Evolutionary conservation across 2,888 invertebrate species (phyloP).

Genomic region (Thelaira solivaga): DNA sequence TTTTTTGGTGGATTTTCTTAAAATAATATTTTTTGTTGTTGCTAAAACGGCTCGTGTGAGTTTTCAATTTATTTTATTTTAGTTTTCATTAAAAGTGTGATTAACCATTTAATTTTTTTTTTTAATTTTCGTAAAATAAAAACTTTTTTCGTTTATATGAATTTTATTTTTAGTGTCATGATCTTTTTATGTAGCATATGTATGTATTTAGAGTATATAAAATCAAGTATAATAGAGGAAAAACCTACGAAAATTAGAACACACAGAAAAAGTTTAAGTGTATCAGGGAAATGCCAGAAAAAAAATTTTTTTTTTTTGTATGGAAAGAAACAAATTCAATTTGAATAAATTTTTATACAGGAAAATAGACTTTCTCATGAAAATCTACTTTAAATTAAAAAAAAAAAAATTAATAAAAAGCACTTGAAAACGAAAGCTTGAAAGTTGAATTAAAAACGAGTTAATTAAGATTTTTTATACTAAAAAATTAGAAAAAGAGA

Average conservation of each 20-base stretch:
- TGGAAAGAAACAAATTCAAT: too few relatives aligned
- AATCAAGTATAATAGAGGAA: not conserved
- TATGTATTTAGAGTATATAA: not conserved
- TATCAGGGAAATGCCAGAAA: not conserved
- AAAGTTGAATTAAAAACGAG: too few relatives aligned
- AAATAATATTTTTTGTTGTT: constrained; percentile 3
- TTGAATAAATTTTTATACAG: too few relatives aligned
- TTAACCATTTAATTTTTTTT: too few relatives aligned
- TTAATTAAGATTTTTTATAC: too few relatives aligned
- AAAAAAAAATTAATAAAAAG: too few relatives aligned
- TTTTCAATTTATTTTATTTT: constrained; percentile 1
- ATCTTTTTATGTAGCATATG: constrained; percentile 38
- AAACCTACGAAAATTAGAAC: constrained; percentile 23
- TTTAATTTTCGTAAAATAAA: not conserved
- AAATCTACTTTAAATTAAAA: too few relatives aligned
- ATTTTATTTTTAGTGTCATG: constrained; percentile 57
- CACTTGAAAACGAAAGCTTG: too few relatives aligned
- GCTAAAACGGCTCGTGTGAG: constrained; percentile 37
- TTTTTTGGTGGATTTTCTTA: constrained; percentile 18
- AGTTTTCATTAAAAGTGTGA: constrained; percentile 6
- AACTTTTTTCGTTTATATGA: not conserved
- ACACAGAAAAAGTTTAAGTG: constrained; percentile 18
- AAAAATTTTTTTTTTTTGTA: constrained; percentile 54
- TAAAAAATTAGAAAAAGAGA: too few relatives aligned
- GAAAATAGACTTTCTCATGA: too few relatives aligned